These are phyloP conservation scores for Melozone crissalis DNA, from an alignment of 2,113 vertebrate genomes.

Conservation along the genomic window DNA sequence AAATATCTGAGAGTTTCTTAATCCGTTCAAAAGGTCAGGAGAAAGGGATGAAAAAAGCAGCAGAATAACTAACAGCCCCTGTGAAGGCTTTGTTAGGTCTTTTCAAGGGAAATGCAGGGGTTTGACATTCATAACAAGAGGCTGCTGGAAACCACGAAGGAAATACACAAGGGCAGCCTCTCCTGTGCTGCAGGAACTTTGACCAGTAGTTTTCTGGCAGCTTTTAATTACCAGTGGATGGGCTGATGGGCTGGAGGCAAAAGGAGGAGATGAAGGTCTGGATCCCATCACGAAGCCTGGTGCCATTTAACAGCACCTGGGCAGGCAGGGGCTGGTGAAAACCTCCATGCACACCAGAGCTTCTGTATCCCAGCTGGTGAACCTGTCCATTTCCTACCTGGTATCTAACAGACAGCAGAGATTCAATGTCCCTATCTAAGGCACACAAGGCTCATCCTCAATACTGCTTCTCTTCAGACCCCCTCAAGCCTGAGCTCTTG, in stretches of 20 bases:
- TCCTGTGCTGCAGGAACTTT: not conserved
- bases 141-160: slow-evolving; percentile 9
- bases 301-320: not conserved
- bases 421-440: not conserved
- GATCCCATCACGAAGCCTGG: not conserved
- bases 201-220: not conserved
- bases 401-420: not conserved
- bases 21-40: not conserved
- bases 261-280: not conserved
- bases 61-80: not conserved
- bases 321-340: not conserved
- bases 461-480: not conserved
- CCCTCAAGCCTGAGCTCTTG: not conserved
- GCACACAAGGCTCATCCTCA: fast-evolving
- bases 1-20: not conserved
- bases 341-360: not conserved
- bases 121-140: slow-evolving; percentile 14
- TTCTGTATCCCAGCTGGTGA: fast-evolving
- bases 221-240: not conserved
- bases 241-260: not conserved
- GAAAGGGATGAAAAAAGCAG: not conserved
- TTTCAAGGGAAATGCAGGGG: not conserved
- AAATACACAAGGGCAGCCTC: not conserved
- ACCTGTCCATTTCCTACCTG: not conserved
- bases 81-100: not conserved